phyloP scores from a whole-genome alignment of 1,140 invertebrate genomes.

The Zaprionus inermis region DNA sequence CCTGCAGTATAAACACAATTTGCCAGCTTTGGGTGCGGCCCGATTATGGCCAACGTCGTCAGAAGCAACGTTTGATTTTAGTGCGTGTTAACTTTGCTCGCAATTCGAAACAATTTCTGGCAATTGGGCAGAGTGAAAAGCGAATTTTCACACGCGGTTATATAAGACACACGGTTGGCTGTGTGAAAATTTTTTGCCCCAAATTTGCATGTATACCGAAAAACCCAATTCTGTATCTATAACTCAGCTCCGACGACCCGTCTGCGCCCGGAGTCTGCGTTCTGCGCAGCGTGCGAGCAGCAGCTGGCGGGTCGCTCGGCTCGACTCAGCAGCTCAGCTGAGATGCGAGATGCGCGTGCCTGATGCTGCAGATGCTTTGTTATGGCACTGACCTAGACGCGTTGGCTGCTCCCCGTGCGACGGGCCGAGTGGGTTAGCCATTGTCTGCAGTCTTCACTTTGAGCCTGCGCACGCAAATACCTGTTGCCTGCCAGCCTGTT shows the following conservation, averaged over 20 bases:
- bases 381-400: slow-evolving; percentile 78
- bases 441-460: slow-evolving; percentile 24
- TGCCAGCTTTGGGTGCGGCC: slow-evolving; percentile 57
- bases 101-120: slow-evolving; percentile 34
- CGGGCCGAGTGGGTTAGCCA: neutral
- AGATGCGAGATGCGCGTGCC: slow-evolving; percentile 7
- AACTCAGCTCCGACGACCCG: slow-evolving; percentile 57
- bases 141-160: slow-evolving; percentile 55
- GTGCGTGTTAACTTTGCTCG: slow-evolving; percentile 59
- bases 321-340: slow-evolving; percentile 27
- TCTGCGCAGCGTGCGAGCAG: slow-evolving; percentile 68
- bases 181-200: slow-evolving; percentile 69
- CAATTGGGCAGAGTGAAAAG: slow-evolving; percentile 22
- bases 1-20: slow-evolving; percentile 28
- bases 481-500: slow-evolving; percentile 53
- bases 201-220: slow-evolving; percentile 80
- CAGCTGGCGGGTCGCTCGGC: slow-evolving; percentile 47
- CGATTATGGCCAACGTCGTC: slow-evolving; percentile 43
- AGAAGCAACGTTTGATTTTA: slow-evolving; percentile 59
- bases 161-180: slow-evolving; percentile 51
- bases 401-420: neutral
- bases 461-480: slow-evolving; percentile 76
- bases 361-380: slow-evolving; percentile 24
- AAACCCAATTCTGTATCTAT: slow-evolving; percentile 81
- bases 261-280: slow-evolving; percentile 76